Percentiles rank a stretch among this genome's conserved stretches.
phyloP scores from a whole-genome alignment of 1,140 invertebrate genomes.

The Panonychus citri region DNA sequence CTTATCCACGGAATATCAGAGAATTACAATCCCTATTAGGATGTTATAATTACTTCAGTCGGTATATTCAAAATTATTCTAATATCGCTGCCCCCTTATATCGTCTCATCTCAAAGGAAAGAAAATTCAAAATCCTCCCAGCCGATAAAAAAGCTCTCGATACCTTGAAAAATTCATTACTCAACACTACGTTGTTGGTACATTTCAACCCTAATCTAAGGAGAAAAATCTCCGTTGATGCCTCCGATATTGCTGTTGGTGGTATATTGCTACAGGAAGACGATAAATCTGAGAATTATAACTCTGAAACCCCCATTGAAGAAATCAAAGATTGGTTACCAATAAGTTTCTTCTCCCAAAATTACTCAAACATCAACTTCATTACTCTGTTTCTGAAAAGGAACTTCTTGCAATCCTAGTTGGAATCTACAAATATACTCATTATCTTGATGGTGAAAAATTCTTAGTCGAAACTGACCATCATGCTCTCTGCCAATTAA shows the following conservation, averaged over 20 bases:
- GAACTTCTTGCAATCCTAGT: constrained; percentile 16
- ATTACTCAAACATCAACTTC: constrained; percentile 2
- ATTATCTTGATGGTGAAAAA: constrained; percentile 15
- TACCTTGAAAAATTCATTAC: constrained; percentile 1
- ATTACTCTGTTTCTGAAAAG: constrained; percentile 12
- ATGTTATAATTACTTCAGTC: constrained; percentile 21
- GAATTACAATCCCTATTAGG: constrained; percentile 9
- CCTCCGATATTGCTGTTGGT: constrained; percentile 1
- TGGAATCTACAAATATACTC: constrained; percentile 13
- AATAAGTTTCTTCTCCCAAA: too few relatives aligned
- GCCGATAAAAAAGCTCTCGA: constrained; percentile 3
- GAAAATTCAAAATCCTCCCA: neutral
- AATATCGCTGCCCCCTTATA: constrained; percentile 21
- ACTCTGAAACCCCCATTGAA: too few relatives aligned
- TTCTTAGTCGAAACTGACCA: constrained; percentile 16
- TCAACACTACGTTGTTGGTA: neutral
- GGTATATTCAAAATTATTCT: constrained; percentile 23
- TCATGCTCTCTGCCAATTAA: constrained; percentile 8
- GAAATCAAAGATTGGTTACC: neutral
- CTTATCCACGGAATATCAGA: constrained; percentile 3
- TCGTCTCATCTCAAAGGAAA: constrained; percentile 13
- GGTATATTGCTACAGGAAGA: constrained; percentile 3
- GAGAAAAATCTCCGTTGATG: neutral
- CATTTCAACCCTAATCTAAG: neutral
- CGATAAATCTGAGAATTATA: neutral